phyloP scores from a whole-genome alignment of 2,888 invertebrate species.

The Amorpha juglandis region DNA sequence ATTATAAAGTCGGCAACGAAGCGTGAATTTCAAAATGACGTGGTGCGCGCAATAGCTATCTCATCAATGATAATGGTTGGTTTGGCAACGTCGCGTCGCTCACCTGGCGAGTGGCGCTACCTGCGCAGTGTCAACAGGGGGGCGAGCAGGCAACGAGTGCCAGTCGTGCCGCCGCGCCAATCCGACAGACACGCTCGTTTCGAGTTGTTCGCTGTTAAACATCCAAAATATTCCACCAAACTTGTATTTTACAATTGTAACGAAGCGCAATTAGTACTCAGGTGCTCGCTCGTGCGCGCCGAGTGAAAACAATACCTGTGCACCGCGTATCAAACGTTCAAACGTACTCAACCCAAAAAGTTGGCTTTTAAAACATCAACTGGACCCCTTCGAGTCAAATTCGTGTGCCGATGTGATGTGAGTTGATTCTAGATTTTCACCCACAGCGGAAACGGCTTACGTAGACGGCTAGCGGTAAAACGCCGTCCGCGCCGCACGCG shows the following conservation, averaged over 20 bases:
- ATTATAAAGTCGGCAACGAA: slow-evolving; percentile 62
- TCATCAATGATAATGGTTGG: slow-evolving; percentile 81
- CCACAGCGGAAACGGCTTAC: slow-evolving; percentile 80
- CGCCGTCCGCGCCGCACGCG: slow-evolving; percentile 76
- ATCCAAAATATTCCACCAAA: slow-evolving; percentile 59
- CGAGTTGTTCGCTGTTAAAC: slow-evolving; percentile 50
- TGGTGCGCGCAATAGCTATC: slow-evolving; percentile 70
- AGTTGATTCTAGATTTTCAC: slow-evolving; percentile 81
- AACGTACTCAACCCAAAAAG: slow-evolving; percentile 40
- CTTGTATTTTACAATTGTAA: slow-evolving; percentile 45
- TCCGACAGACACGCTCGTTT: slow-evolving; percentile 70
- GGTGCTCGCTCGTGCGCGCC: slow-evolving; percentile 44
- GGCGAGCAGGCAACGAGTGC: slow-evolving; percentile 65
- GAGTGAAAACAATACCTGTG: slow-evolving; percentile 51
- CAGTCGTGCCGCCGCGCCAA: slow-evolving; percentile 75
- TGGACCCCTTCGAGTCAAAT: slow-evolving; percentile 49
- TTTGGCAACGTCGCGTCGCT: slow-evolving; percentile 82
- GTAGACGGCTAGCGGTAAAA: slow-evolving; percentile 81
- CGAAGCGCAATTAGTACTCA: slow-evolving; percentile 43
- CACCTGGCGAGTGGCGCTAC: slow-evolving; percentile 80
- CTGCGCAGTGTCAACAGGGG: slow-evolving; percentile 82
- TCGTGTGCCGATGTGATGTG: slow-evolving; percentile 71
- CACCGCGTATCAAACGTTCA: slow-evolving; percentile 46
- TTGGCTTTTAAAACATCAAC: slow-evolving; percentile 50
- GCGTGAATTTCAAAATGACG: slow-evolving; percentile 66